Percentiles rank a stretch among this genome's conserved stretches.
phyloP scores from a whole-genome alignment of 1,140 invertebrate genomes.

The Lanistes nyassanus region DNA sequence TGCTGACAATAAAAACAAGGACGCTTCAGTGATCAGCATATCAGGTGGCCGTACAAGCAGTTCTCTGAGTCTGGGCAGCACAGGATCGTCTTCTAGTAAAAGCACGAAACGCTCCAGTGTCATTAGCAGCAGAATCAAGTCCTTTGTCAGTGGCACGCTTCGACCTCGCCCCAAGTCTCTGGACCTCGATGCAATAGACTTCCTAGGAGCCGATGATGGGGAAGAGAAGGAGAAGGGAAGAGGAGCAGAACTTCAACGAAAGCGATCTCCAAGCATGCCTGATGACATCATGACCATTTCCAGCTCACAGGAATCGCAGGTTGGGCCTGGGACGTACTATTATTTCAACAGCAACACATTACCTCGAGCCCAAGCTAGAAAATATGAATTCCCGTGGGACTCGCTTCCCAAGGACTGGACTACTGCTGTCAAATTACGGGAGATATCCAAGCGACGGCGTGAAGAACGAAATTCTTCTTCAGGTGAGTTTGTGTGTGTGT shows the following conservation, averaged over 20 bases:
- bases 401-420: slow-evolving; percentile 61
- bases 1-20: slow-evolving; percentile 1
- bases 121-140: slow-evolving; percentile 56
- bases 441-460: slow-evolving; percentile 55
- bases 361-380: slow-evolving; percentile 50
- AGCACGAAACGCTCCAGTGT: slow-evolving; percentile 54
- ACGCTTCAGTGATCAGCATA: slow-evolving; percentile 9
- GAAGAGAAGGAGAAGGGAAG: slow-evolving; percentile 8
- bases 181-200: slow-evolving; percentile 53
- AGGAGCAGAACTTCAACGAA: slow-evolving; percentile 22
- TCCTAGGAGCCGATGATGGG: slow-evolving; percentile 22
- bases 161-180: slow-evolving; percentile 54
- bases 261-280: slow-evolving; percentile 44
- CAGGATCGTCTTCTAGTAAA: slow-evolving; percentile 35
- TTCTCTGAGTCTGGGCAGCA: slow-evolving; percentile 43
- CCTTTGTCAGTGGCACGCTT: slow-evolving; percentile 42
- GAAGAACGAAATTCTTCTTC: slow-evolving; percentile 61
- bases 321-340: slow-evolving; percentile 58
- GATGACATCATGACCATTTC: slow-evolving; percentile 32
- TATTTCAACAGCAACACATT: slow-evolving; percentile 57
- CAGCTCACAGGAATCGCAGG: slow-evolving; percentile 27
- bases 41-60: slow-evolving; percentile 34
- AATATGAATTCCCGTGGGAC: slow-evolving; percentile 61
- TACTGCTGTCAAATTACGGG: slow-evolving; percentile 59
- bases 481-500: slow-evolving; percentile 36